Conservation (phyloP, 1,140 invertebrate species). For the Subanguina moxae region DNA sequence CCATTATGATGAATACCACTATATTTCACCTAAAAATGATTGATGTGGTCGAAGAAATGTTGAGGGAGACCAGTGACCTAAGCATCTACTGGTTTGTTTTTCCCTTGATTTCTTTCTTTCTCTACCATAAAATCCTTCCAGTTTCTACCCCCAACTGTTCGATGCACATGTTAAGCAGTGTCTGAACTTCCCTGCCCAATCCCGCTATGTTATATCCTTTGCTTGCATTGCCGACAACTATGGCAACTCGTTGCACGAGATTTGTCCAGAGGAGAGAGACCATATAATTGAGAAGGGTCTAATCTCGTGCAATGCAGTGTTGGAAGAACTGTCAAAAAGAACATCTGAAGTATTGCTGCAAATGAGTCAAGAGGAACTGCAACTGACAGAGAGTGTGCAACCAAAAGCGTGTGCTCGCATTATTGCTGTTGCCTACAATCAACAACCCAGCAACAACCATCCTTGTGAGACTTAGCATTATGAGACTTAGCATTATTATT, state of each 20-base stretch:
- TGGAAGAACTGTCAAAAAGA: slow-evolving; percentile 67
- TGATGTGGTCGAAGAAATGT: slow-evolving; percentile 92
- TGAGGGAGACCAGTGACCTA: slow-evolving; percentile 91
- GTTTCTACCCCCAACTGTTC: slow-evolving; percentile 52
- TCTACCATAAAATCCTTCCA: no score
- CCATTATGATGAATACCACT: slow-evolving; percentile 86
- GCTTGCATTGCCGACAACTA: slow-evolving; percentile 95
- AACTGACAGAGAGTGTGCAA: slow-evolving; percentile 92
- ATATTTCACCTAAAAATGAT: slow-evolving; percentile 97
- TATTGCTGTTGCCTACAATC: slow-evolving; percentile 42
- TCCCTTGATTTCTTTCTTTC: no score
- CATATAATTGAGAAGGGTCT: slow-evolving; percentile 49
- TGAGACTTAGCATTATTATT: no score
- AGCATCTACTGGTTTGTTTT: slow-evolving; percentile 78
- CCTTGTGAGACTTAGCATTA: no score
- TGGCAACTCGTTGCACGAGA: slow-evolving; percentile 90
- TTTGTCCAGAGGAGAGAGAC: slow-evolving; percentile 88
- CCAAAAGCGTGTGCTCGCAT: slow-evolving; percentile 60
- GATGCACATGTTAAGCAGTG: slow-evolving; percentile 45
- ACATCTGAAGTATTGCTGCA: slow-evolving; percentile 65
- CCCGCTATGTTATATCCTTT: slow-evolving; percentile 85
- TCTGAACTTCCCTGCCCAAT: slow-evolving; percentile 50
- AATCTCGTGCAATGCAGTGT: slow-evolving; percentile 76
- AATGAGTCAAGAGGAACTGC: slow-evolving; percentile 92
- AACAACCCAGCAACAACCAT: slow-evolving; percentile 8